Percentiles rank a stretch among this genome's conserved stretches.
Conservation (phyloP, 2,113 vertebrate species). For the Hippocampus zosterae region DNA sequence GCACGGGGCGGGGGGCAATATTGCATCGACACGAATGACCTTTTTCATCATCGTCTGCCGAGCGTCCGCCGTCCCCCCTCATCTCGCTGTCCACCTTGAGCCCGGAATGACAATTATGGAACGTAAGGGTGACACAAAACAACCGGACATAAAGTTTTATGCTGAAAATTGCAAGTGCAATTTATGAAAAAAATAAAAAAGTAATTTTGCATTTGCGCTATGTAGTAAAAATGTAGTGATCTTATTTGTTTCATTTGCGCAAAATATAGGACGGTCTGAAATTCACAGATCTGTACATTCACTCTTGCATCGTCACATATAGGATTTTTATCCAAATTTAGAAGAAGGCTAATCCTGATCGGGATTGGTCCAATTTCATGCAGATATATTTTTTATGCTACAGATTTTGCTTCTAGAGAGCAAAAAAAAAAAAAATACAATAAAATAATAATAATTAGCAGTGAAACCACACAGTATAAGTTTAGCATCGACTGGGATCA, state of each 20-base stretch:
- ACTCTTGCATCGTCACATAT: too few species aligned
- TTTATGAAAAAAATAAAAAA: too few species aligned
- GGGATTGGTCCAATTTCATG: too few species aligned
- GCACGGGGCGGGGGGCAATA: not conserved
- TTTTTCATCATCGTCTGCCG: conserved; percentile 1
- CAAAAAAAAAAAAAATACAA: not conserved
- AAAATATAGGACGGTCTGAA: too few species aligned
- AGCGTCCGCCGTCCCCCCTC: not conserved
- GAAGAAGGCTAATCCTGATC: too few species aligned
- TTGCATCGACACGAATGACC: not conserved
- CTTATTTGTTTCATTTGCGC: too few species aligned
- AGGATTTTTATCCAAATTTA: too few species aligned
- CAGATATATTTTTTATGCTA: not conserved
- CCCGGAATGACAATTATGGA: not conserved
- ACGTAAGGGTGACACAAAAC: not conserved
- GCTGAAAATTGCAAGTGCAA: too few species aligned
- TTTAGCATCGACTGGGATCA: not conserved
- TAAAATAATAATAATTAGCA: not conserved
- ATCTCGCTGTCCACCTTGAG: not conserved
- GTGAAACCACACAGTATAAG: not conserved
- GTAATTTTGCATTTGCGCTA: too few species aligned
- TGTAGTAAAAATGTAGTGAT: too few species aligned
- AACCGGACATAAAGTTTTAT: not conserved
- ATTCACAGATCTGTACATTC: too few species aligned
- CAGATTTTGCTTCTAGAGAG: not conserved